Base-by-base conservation (phyloP, 2,888 invertebrate genomes). In the Latrodectus elegans region DNA sequence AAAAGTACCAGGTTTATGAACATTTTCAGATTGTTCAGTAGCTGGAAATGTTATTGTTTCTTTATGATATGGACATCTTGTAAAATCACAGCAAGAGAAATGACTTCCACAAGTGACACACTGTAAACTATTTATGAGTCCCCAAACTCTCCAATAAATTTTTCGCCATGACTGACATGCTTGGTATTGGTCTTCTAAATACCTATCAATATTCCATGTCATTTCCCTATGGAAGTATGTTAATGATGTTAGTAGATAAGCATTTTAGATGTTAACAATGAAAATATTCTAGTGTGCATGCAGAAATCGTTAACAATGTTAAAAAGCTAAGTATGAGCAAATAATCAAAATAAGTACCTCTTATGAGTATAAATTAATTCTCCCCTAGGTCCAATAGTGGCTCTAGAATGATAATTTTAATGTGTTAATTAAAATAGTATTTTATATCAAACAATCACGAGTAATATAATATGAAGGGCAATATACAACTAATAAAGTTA, bases 131-230 rank as follows among this genome's bases (percentile, higher is more conserved):
- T 98, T 98, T 89, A 97, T 95, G 91, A 96, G 95, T 0, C 97
- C 97, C 98, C 98, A 98, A 73, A 98, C 93, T 15, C 96, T 94
- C 98, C 98, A 98, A 92, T 98, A 98, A 4, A 97, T 97, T 91
- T 95, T 95, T 0, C 97, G 94, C 98, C 98, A 98, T 0, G 95
- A 95, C 89, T 96, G 95, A 85, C 97, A 93, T 91, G 96, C 95
- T 22, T 94, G 94, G 91, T 96, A 95, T 88, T 97, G 92, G 91
- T 95, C 94, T 68, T 95, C 92, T 53, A 98, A 95, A 92, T 96
- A 96, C 81, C 95, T 95, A 91, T 95, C 96, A 64, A 92, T 93
- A 91, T 95, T 95, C 97, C 97, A 98, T 0, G 94, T 93, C 1
- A 94, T 91, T 90, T 98, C 97, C 90, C 95, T 95, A 52, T 64